A percentile compares a stretch with the other conserved stretches of the same genome.
Evolutionary conservation across 2,797 vertebrate species (phyloP).

Genomic region (Ibycter americanus): DNA sequence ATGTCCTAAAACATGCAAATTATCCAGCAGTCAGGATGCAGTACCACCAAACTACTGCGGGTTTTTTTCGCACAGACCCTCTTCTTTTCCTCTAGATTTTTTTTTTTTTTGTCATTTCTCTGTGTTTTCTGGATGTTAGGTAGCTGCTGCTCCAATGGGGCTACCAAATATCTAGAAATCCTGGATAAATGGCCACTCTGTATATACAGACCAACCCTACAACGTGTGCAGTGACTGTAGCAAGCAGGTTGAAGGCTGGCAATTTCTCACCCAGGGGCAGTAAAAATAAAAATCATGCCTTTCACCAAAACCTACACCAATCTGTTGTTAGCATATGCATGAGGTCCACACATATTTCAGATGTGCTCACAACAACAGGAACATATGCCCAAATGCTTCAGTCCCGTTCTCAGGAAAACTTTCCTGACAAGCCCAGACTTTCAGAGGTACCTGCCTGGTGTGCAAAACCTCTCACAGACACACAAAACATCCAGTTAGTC

Average conservation of each 20-base stretch:
- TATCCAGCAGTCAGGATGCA: neutral
- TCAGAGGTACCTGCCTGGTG: neutral
- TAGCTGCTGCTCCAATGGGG: neutral
- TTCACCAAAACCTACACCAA: neutral
- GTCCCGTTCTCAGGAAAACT: neutral
- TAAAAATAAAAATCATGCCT: neutral
- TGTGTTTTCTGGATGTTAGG: neutral
- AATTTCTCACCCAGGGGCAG: neutral
- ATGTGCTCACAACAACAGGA: neutral
- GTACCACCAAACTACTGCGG: neutral
- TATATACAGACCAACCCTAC: neutral
- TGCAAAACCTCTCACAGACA: neutral
- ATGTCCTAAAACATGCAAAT: neutral
- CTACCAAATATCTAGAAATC: neutral
- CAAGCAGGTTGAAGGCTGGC: neutral
- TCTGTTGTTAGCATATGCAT: neutral
- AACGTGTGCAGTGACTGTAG: no score
- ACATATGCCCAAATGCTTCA: fast-evolving
- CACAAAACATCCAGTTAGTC: neutral
- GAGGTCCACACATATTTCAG: neutral
- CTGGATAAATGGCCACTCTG: neutral
- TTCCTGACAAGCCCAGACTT: neutral
- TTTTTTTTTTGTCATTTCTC: neutral
- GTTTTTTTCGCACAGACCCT: neutral
- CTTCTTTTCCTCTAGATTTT: neutral